These are phyloP conservation scores for Bovichtus variegatus DNA, from an alignment of 2,797 vertebrate genomes.

Conservation along the genomic window DNA sequence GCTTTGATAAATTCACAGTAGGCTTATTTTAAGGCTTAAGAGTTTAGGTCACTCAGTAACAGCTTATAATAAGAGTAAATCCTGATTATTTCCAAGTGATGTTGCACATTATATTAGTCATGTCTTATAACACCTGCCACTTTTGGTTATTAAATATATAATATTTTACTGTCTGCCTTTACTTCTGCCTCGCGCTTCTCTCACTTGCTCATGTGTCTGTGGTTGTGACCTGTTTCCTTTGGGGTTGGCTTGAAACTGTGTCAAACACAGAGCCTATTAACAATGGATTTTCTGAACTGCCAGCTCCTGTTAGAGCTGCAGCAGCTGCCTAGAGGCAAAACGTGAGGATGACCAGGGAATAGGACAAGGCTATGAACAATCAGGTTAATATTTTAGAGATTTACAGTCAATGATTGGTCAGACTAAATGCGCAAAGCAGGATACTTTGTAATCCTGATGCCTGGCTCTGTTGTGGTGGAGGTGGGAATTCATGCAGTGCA, in stretches of 20 bases:
- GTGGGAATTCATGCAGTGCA: background rate
- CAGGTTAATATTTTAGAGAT: background rate
- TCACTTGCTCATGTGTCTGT: constrained; percentile 34
- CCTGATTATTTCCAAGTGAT: constrained; percentile 2
- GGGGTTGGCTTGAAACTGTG: constrained; percentile 52
- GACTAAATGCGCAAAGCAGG: background rate
- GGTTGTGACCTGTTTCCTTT: constrained; percentile 67
- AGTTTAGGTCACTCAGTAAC: constrained; percentile 8
- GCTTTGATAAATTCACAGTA: constrained; percentile 7
- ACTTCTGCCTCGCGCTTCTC: background rate
- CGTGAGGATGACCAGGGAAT: constrained; percentile 21
- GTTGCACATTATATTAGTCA: background rate
- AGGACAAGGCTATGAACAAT: constrained; percentile 17
- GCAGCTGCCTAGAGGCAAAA: constrained; percentile 49
- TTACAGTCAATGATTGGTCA: constrained; percentile 4
- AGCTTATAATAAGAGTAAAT: constrained; percentile 2
- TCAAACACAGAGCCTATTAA: constrained; percentile 75
- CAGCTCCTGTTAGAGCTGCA: constrained; percentile 58
- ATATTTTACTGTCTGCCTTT: background rate
- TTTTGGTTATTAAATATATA: background rate
- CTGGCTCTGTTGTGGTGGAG: background rate
- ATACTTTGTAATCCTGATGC: background rate
- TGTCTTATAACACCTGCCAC: background rate
- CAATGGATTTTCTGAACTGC: constrained; percentile 68
- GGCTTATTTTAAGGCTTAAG: constrained; percentile 16